phyloP scores from a whole-genome alignment of 2,888 invertebrate species.

The Ischnus inquisitorius region DNA sequence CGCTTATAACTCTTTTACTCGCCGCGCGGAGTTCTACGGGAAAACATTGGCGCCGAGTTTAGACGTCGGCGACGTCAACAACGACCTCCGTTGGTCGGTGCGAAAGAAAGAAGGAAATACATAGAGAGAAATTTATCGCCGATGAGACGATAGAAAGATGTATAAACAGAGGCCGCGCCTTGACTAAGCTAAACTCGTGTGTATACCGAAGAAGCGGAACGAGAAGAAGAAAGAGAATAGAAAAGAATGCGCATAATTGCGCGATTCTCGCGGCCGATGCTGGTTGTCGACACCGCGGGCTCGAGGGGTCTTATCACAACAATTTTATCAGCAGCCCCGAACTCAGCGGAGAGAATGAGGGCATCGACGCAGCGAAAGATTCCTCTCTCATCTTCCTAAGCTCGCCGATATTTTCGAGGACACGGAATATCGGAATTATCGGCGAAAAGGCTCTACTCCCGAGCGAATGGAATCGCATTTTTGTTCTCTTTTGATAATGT shows the following conservation, averaged over 20 bases:
- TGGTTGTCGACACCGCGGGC: not conserved
- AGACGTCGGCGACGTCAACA: constrained; percentile 23
- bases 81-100: not conserved
- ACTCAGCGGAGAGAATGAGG: not conserved
- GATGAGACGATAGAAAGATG: constrained; percentile 55
- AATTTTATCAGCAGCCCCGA: constrained; percentile 18
- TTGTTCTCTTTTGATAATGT: too few relatives aligned
- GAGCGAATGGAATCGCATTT: too few relatives aligned
- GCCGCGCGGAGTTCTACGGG: not conserved
- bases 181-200: constrained; percentile 47
- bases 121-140: constrained; percentile 58
- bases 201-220: constrained; percentile 8
- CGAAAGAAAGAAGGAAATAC: constrained; percentile 2
- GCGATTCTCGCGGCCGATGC: constrained; percentile 17
- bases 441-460: not conserved
- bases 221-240: constrained; percentile 7
- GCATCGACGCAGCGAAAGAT: not conserved
- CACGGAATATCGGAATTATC: not conserved
- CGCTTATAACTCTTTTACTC: not conserved
- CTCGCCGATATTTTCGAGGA: not conserved
- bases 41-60: constrained; percentile 49
- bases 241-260: constrained; percentile 42
- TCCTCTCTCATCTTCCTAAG: not conserved
- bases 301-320: constrained; percentile 2
- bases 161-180: constrained; percentile 64